Evolutionary conservation across 2,797 vertebrate genomes (phyloP).

Genomic region (Tolypeutes matacus): DNA sequence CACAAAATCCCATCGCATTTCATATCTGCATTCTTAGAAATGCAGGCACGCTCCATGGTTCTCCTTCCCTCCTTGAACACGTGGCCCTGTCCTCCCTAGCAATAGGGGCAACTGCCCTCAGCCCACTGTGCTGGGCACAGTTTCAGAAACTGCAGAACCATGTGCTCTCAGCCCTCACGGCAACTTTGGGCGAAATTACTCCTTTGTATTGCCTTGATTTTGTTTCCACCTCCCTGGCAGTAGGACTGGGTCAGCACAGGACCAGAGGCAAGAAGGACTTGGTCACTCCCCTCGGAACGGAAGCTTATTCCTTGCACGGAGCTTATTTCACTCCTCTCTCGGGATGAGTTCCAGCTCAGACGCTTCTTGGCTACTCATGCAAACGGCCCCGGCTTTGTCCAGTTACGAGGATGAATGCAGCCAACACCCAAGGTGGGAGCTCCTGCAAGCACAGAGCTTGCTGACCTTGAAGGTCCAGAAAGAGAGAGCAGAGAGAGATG

Average conservation of each 20-base stretch:
- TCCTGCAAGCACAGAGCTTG: background rate
- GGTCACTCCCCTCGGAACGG: background rate
- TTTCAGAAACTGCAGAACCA: background rate
- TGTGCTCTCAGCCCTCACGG: background rate
- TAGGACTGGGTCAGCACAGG: background rate
- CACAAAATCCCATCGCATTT: background rate
- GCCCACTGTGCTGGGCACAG: background rate
- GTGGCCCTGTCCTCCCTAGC: background rate
- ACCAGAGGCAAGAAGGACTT: no score
- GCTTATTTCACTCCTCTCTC: background rate
- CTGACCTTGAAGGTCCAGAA: background rate
- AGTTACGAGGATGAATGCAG: rapidly evolving
- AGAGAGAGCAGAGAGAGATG: background rate
- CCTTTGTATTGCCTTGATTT: background rate
- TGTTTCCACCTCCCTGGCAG: background rate
- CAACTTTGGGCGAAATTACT: background rate
- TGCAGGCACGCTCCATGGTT: background rate
- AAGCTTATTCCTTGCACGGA: background rate
- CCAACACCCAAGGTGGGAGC: background rate
- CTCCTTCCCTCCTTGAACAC: background rate
- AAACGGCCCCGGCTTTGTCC: background rate
- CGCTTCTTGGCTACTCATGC: background rate
- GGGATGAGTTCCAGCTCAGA: background rate
- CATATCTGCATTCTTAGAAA: background rate
- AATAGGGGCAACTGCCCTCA: background rate